phyloP scores from a whole-genome alignment of 2,797 vertebrate species.

The Loris lydekkerianus region DNA sequence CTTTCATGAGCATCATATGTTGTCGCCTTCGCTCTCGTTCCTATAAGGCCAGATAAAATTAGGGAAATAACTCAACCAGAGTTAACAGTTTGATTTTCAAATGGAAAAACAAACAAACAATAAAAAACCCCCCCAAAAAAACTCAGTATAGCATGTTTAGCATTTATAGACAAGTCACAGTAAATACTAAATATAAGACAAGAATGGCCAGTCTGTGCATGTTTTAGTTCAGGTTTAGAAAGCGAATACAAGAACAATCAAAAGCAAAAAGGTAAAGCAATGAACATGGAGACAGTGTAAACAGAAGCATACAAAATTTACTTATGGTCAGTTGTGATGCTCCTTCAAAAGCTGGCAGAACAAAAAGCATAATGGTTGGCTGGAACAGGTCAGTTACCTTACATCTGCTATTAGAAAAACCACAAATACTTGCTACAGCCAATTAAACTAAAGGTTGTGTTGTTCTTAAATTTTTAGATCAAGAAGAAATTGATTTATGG shows the following conservation, averaged over 20 bases:
- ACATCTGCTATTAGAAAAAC: slow-evolving; percentile 89
- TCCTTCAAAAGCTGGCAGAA: slow-evolving; percentile 91
- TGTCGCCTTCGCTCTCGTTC: slow-evolving; percentile 96
- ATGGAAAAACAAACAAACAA: slow-evolving; percentile 81
- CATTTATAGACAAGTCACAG: slow-evolving; percentile 92
- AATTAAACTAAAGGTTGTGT: slow-evolving; percentile 84
- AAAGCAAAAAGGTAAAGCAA: slow-evolving; percentile 95
- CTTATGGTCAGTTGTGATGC: slow-evolving; percentile 94
- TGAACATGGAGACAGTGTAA: slow-evolving; percentile 95
- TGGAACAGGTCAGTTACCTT: slow-evolving; percentile 91
- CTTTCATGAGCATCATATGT: slow-evolving; percentile 98
- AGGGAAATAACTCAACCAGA: slow-evolving; percentile 84
- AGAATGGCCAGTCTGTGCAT: slow-evolving; percentile 92
- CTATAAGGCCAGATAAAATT: slow-evolving; percentile 91
- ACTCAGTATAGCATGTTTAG: slow-evolving; percentile 89
- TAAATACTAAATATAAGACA: slow-evolving; percentile 92
- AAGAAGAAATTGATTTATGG: slow-evolving; percentile 78
- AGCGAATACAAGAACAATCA: slow-evolving; percentile 94
- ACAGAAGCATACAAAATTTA: slow-evolving; percentile 93
- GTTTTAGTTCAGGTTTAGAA: slow-evolving; percentile 92
- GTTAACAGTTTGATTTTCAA: slow-evolving; percentile 77
- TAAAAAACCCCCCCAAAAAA: slow-evolving; percentile 73
- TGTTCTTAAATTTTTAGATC: slow-evolving; percentile 79
- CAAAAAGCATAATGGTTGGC: slow-evolving; percentile 92
- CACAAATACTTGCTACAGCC: slow-evolving; percentile 86